Evolutionary conservation across 2,888 invertebrate species (phyloP).

Genomic region (Nephrotoma appendiculata): DNA sequence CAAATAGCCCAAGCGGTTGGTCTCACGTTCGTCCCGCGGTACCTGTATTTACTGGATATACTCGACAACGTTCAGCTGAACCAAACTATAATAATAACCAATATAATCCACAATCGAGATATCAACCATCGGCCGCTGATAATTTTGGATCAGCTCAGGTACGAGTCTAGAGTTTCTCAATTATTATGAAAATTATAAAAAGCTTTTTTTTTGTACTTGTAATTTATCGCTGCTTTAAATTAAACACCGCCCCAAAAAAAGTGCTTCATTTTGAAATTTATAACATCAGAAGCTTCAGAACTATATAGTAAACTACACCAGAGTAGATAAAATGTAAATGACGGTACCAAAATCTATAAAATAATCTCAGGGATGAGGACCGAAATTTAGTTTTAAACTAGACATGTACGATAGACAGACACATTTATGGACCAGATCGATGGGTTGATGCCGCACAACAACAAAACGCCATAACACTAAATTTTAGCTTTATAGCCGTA

Average conservation of each 20-base stretch:
- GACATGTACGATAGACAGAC: too few species aligned
- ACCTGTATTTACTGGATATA: slow-evolving; percentile 11
- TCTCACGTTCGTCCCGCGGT: slow-evolving; percentile 13
- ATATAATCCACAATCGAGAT: background rate
- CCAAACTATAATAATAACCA: background rate
- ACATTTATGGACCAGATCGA: too few species aligned
- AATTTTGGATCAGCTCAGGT: slow-evolving; percentile 1
- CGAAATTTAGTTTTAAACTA: background rate
- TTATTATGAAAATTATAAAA: background rate
- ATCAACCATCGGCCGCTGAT: background rate
- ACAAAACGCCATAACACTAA: background rate
- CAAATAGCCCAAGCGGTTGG: slow-evolving; percentile 10
- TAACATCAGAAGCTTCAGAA: background rate
- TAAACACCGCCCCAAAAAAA: background rate
- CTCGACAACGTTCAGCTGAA: slow-evolving; percentile 4
- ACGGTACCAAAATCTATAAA: too few species aligned
- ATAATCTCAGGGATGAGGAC: background rate
- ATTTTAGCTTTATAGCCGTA: background rate
- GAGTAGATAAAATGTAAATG: background rate
- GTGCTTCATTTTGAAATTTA: background rate
- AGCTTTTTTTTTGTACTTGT: background rate
- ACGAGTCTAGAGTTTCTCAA: background rate
- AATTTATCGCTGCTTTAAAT: background rate
- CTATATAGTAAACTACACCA: too few species aligned
- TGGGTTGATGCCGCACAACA: background rate